Conservation (phyloP, 2,113 vertebrate genomes). For the Cyphomyrus plagiostoma region DNA sequence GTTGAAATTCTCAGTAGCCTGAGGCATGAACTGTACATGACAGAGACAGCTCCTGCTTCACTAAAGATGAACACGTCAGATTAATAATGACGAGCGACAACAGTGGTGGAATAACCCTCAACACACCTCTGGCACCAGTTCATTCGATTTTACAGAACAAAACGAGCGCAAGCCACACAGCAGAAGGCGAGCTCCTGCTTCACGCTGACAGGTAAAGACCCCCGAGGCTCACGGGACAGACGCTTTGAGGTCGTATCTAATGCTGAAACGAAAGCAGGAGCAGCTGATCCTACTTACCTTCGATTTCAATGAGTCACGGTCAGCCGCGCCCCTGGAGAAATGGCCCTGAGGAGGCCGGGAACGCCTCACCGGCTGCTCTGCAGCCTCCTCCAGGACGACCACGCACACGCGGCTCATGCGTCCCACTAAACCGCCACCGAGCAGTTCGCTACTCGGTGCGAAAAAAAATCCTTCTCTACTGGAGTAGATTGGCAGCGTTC, state of each 20-base stretch:
- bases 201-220: not conserved
- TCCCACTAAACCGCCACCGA: constrained; percentile 60
- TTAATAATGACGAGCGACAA: not conserved
- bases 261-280: not conserved
- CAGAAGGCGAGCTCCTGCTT: not conserved
- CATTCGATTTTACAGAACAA: not conserved
- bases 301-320: constrained; percentile 48
- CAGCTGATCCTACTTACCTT: constrained; percentile 63
- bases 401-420: constrained; percentile 90
- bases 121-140: not conserved
- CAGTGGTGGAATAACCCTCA: not conserved
- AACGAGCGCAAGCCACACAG: not conserved
- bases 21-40: not conserved
- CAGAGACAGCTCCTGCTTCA: not conserved
- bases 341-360: constrained; percentile 66
- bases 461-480: constrained; percentile 11
- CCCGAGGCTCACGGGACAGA: not conserved
- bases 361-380: constrained; percentile 74
- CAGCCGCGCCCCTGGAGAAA: constrained; percentile 43
- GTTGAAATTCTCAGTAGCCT: not conserved
- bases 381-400: constrained; percentile 89
- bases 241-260: not conserved
- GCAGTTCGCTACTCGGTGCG: constrained; percentile 14
- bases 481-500: not conserved
- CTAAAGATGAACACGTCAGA: not conserved